A percentile compares a stretch with the other conserved stretches of the same genome.
phyloP scores from a whole-genome alignment of 2,113 vertebrate species.

The Vimba vimba region DNA sequence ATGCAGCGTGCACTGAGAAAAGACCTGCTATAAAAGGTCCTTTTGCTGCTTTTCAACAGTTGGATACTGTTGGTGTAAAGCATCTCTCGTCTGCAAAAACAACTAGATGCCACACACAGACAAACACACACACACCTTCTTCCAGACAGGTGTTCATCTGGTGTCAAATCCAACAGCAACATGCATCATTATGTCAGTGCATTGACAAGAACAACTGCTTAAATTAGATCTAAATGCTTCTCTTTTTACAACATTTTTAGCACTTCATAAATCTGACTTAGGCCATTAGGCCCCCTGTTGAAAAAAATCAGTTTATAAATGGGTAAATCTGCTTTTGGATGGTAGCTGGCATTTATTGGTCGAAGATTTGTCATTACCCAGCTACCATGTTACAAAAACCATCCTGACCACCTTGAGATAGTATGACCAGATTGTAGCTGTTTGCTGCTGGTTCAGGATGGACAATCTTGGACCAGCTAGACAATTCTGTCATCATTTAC shows the following conservation, averaged over 20 bases:
- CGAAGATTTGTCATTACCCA: background rate
- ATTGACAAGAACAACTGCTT: slow-evolving; percentile 4
- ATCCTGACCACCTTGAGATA: too few relatives aligned
- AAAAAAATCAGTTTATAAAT: background rate
- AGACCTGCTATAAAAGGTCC: background rate
- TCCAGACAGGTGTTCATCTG: slow-evolving; percentile 12
- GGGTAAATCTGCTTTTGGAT: background rate
- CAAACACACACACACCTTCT: background rate
- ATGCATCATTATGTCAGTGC: background rate
- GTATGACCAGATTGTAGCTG: background rate
- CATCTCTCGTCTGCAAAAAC: background rate
- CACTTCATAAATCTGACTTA: background rate
- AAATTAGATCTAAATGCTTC: background rate
- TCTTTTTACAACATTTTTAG: background rate
- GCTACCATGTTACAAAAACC: background rate
- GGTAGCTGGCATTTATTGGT: background rate
- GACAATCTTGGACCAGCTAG: background rate
- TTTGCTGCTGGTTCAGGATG: background rate
- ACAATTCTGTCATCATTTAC: background rate
- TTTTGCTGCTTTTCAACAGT: slow-evolving; percentile 16
- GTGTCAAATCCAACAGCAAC: background rate
- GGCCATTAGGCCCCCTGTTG: background rate
- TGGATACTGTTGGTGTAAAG: background rate
- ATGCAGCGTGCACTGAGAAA: background rate
- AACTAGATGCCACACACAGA: slow-evolving; percentile 20